Percentiles rank a stretch among this genome's conserved stretches.
These are phyloP conservation scores for Parus major DNA, from an alignment of 2,113 vertebrate species.

Conservation along the genomic window DNA sequence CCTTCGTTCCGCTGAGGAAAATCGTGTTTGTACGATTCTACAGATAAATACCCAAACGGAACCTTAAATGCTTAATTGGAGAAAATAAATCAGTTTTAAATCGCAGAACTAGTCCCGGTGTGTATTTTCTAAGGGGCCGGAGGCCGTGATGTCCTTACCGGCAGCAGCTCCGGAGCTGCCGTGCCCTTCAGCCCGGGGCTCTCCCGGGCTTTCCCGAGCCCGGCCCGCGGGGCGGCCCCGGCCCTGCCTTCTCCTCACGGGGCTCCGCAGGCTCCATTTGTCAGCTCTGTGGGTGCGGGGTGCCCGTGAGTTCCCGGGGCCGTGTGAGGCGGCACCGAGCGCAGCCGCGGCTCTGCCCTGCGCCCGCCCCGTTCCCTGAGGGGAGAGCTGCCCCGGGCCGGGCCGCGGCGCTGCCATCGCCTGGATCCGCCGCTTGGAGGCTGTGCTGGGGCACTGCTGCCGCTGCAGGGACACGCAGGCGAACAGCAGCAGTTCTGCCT, in stretches of 20 bases:
- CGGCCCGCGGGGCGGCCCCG: not conserved
- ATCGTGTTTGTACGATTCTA: not conserved
- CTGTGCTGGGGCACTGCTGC: not conserved
- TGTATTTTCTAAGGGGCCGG: not conserved
- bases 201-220: fast-evolving
- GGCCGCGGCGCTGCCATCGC: fast-evolving
- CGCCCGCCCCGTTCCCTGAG: fast-evolving
- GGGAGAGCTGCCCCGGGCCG: fast-evolving
- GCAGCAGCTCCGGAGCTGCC: fast-evolving
- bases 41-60: not conserved
- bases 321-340: not conserved
- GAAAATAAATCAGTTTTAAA: conserved; percentile 21
- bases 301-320: fast-evolving
- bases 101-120: not conserved
- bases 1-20: not conserved
- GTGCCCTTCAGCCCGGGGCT: fast-evolving
- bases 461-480: fast-evolving
- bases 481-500: not conserved
- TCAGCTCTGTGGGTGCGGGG: fast-evolving
- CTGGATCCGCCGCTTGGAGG: not conserved
- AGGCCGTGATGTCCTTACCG: fast-evolving
- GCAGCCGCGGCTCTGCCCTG: not conserved
- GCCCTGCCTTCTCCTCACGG: not conserved
- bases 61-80: not conserved
- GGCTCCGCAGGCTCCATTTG: not conserved